Conservation (phyloP, 2,888 invertebrate species). For the Psylliodes chrysocephalus region DNA sequence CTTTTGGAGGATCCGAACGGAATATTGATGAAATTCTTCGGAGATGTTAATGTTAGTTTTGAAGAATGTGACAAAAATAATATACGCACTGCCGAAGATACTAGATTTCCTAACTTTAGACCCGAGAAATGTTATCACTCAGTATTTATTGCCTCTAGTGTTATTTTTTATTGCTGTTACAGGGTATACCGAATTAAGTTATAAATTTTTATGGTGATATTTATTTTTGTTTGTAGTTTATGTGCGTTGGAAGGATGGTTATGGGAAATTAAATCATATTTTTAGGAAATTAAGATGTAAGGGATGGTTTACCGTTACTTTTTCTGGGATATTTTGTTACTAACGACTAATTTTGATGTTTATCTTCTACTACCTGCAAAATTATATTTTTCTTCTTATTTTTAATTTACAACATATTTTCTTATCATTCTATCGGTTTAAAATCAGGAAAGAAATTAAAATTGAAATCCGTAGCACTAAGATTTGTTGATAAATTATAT, state of each 20-base stretch:
- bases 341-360: too few species aligned
- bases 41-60: slow-evolving; percentile 44
- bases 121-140: slow-evolving; percentile 41
- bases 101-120: slow-evolving; percentile 24
- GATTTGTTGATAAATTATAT: too few species aligned
- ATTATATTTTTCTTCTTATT: too few species aligned
- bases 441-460: too few species aligned
- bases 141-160: slow-evolving; percentile 36
- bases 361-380: too few species aligned
- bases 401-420: too few species aligned
- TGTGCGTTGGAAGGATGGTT: background rate
- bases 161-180: slow-evolving; percentile 19
- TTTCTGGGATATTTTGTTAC: too few species aligned
- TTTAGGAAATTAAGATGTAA: background rate
- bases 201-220: slow-evolving; percentile 1
- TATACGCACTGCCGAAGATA: slow-evolving; percentile 41
- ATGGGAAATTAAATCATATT: background rate
- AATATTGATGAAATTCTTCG: slow-evolving; percentile 50
- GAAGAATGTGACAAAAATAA: slow-evolving; percentile 48
- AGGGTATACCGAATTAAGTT: slow-evolving; percentile 14
- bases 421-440: too few species aligned
- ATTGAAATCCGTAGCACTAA: too few species aligned
- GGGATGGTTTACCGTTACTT: background rate
- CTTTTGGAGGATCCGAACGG: slow-evolving; percentile 44
- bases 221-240: background rate